phyloP scores from a whole-genome alignment of 1,140 invertebrate species.

The Calycopis cecrops region DNA sequence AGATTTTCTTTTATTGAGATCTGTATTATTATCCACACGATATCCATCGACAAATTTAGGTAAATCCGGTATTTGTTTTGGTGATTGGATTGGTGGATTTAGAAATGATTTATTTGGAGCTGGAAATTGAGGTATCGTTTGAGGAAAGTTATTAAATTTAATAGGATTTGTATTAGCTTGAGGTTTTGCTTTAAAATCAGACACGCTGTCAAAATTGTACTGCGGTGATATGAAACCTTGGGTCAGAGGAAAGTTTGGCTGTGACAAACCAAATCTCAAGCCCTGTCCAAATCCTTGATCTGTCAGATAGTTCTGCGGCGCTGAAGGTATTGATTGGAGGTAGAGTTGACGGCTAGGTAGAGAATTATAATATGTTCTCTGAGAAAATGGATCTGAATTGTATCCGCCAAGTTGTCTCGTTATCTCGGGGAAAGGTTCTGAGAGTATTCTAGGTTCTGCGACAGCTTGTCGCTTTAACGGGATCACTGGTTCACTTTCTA shows the following conservation, averaged over 20 bases:
- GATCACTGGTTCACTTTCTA: slow-evolving; percentile 37
- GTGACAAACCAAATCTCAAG: slow-evolving; percentile 50
- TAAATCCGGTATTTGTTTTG: slow-evolving; percentile 36
- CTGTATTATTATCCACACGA: slow-evolving; percentile 50
- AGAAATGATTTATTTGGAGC: slow-evolving; percentile 40
- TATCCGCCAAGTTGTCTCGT: slow-evolving; percentile 52
- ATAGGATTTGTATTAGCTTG: slow-evolving; percentile 34
- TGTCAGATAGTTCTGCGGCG: slow-evolving; percentile 54
- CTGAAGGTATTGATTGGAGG: slow-evolving; percentile 61
- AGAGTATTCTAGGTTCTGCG: slow-evolving; percentile 71
- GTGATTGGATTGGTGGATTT: slow-evolving; percentile 23
- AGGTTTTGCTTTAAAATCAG: slow-evolving; percentile 41
- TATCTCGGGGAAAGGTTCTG: slow-evolving; percentile 69
- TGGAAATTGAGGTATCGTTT: slow-evolving; percentile 33
- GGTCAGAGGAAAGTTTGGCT: slow-evolving; percentile 55
- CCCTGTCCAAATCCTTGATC: slow-evolving; percentile 63
- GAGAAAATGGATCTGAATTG: slow-evolving; percentile 50
- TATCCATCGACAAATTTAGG: slow-evolving; percentile 66
- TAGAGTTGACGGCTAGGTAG: slow-evolving; percentile 59
- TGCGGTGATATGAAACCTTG: slow-evolving; percentile 60
- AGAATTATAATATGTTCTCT: slow-evolving; percentile 45
- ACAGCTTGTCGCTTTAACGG: slow-evolving; percentile 62
- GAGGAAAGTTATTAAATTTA: slow-evolving; percentile 42
- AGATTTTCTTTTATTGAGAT: slow-evolving; percentile 41
- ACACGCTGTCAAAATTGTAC: slow-evolving; percentile 42